Evolutionary conservation across 53 echinoderm and acorn worm species (phyloP).

Genomic region (Patiria pectinifera): DNA sequence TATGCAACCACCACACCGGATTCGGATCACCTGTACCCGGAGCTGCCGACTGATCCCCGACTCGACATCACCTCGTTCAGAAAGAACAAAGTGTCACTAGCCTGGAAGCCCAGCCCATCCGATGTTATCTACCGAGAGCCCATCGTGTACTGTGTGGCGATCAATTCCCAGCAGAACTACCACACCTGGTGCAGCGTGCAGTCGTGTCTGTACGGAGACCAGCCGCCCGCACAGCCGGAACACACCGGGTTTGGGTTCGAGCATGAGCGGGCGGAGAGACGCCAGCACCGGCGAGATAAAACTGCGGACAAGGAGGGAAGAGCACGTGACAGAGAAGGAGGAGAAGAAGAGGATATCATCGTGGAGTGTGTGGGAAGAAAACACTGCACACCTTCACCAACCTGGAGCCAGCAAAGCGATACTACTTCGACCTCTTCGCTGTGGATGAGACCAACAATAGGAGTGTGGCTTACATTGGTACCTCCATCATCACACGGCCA

Average conservation of each 20-base stretch:
- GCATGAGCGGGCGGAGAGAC: constrained; percentile 61
- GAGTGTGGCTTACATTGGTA: constrained; percentile 81
- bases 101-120: constrained; percentile 94
- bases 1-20: constrained; percentile 94
- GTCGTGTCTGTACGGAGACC: constrained; percentile 69
- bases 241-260: constrained; percentile 76
- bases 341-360: constrained; percentile 65
- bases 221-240: constrained; percentile 53
- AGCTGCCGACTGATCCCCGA: constrained; percentile 86
- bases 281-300: constrained; percentile 27
- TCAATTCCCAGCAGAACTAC: constrained; percentile 85
- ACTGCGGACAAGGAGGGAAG: constrained; percentile 52
- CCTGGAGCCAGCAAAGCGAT: constrained; percentile 77
- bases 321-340: constrained; percentile 14
- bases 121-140: constrained; percentile 79
- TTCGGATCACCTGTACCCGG: constrained; percentile 91
- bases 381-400: constrained; percentile 92
- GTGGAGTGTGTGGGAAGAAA: constrained; percentile 91
- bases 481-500: constrained; percentile 77
- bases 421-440: constrained; percentile 94
- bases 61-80: constrained; percentile 88
- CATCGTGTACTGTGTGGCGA: constrained; percentile 87
- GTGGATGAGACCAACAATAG: constrained; percentile 85
- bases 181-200: constrained; percentile 93
- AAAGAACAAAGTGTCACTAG: constrained; percentile 84